Conservation (phyloP, 2,888 invertebrate genomes). For the Morpho achilles region DNA sequence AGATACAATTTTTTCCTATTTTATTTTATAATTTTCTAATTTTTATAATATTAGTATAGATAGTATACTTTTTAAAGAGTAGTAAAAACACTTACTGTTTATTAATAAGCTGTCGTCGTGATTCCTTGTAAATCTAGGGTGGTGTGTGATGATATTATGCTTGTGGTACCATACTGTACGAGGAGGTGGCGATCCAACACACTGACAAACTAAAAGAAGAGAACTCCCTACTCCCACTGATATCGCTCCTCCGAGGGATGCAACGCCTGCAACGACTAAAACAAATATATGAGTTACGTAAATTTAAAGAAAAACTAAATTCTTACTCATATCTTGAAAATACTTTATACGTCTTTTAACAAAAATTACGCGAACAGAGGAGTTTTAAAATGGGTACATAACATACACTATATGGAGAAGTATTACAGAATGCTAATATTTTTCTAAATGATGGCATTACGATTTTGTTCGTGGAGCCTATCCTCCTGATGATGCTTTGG, state of each 20-base stretch:
- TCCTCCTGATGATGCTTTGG: too few species aligned
- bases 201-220: slow-evolving; percentile 56
- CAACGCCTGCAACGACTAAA: slow-evolving; percentile 81
- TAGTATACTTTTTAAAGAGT: background rate
- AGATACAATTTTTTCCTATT: too few species aligned
- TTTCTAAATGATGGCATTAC: too few species aligned
- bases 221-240: slow-evolving; percentile 65
- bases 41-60: too few species aligned
- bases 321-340: too few species aligned
- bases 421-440: too few species aligned
- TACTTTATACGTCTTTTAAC: too few species aligned
- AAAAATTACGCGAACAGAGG: too few species aligned
- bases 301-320: background rate
- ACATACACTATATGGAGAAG: too few species aligned
- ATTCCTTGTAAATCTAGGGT: slow-evolving; percentile 45
- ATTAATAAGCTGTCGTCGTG: slow-evolving; percentile 46
- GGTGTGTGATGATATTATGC: slow-evolving; percentile 48
- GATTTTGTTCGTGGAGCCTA: too few species aligned
- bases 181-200: slow-evolving; percentile 44
- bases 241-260: slow-evolving; percentile 75
- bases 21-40: too few species aligned
- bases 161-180: slow-evolving; percentile 51
- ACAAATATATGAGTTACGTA: background rate
- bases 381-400: too few species aligned
- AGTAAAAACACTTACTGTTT: slow-evolving; percentile 36